A percentile compares a stretch with the other conserved stretches of the same genome.
Evolutionary conservation across 2,888 invertebrate genomes (phyloP).

Genomic region (Salpingus planirostris): DNA sequence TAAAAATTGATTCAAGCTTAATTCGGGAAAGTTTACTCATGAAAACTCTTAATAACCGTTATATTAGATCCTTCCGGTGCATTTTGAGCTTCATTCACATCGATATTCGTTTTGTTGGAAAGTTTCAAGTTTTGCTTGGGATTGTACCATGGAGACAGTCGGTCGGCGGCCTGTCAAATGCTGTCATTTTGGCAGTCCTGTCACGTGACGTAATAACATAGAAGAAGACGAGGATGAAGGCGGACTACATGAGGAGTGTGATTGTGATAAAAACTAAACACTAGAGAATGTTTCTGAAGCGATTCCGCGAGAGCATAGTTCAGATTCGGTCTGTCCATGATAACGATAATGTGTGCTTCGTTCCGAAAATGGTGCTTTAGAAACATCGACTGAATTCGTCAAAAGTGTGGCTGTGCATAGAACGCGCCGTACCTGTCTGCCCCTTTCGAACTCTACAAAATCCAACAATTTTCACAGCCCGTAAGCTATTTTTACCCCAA

Average conservation of each 20-base stretch:
- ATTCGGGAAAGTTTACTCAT: no score
- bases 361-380: conserved; percentile 1
- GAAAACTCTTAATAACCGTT: no score
- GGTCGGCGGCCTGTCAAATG: conserved; percentile 7
- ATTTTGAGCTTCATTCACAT: no score
- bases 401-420: conserved; percentile 10
- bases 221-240: no score
- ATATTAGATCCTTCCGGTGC: no score
- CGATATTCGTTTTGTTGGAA: no score
- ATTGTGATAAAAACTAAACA: conserved; percentile 19
- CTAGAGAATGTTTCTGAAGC: conserved; percentile 18
- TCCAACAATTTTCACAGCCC: background rate
- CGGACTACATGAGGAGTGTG: conserved; percentile 11
- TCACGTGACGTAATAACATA: conserved; percentile 23
- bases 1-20: no score
- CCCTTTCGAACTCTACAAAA: conserved; percentile 1
- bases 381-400: no score
- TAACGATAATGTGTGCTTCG: conserved; percentile 6
- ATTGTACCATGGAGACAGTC: conserved; percentile 11
- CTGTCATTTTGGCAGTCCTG: conserved; percentile 17
- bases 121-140: no score
- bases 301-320: conserved; percentile 17
- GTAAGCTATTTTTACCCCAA: conserved; percentile 1
- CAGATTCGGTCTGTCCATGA: conserved; percentile 15
- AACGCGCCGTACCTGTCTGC: conserved; percentile 7